Percentiles rank a stretch among this genome's conserved stretches.
Evolutionary conservation across 2,113 vertebrate species (phyloP).

Genomic region (Atractosteus spatula): DNA sequence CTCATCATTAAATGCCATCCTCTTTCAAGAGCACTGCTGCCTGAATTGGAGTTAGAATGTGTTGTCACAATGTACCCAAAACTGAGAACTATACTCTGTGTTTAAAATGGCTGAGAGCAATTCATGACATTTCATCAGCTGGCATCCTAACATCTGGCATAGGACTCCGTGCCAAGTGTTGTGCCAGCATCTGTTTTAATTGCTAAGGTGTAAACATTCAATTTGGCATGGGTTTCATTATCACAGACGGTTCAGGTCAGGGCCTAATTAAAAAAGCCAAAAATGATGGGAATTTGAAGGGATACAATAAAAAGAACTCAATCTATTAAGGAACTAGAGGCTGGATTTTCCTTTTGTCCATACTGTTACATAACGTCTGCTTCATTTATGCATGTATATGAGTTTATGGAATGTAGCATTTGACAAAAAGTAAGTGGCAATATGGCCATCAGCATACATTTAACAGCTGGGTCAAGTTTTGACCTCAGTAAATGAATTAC

Average conservation of each 20-base stretch:
- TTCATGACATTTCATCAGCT: not conserved
- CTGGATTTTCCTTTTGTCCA: not conserved
- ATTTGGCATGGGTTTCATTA: conserved; percentile 6
- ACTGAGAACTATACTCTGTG: not conserved
- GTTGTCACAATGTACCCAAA: conserved; percentile 1
- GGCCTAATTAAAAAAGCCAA: not conserved
- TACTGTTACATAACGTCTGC: not conserved
- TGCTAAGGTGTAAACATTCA: conserved; percentile 3
- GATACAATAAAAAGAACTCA: not conserved
- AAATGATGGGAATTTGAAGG: not conserved
- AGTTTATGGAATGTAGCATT: not conserved
- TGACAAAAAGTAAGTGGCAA: too few relatives aligned
- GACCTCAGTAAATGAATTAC: too few relatives aligned
- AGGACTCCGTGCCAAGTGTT: not conserved
- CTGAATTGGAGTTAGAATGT: conserved; percentile 19
- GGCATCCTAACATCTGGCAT: conserved; percentile 3
- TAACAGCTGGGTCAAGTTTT: too few relatives aligned
- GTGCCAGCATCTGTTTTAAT: conserved; percentile 8
- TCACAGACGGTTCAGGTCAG: not conserved
- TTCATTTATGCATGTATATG: not conserved
- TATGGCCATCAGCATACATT: too few relatives aligned
- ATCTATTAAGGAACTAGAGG: not conserved
- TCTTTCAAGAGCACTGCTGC: not conserved
- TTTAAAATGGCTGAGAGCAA: not conserved
- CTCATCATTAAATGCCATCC: not conserved